Base-by-base conservation (phyloP, 2,888 invertebrate genomes). In the Thymelicus sylvestris region DNA sequence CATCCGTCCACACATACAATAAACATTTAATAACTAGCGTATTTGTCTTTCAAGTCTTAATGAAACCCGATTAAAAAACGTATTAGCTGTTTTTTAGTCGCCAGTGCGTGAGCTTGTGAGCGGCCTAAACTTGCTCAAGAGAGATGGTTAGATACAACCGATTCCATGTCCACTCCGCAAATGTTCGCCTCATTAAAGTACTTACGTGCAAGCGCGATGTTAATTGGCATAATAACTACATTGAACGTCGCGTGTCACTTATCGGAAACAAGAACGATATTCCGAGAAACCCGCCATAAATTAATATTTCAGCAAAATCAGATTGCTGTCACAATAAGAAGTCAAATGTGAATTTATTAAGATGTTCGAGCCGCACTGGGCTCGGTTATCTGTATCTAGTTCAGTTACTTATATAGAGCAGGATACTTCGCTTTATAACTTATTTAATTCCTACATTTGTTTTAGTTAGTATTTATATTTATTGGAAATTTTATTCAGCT, bases 161-260 rank as follows among this genome's bases (percentile, higher is more conserved):
- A 70, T 59, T 41, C 31, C 57, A 63, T 69, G 64, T 69, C 69
- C 48, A 69, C 55, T 47, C 55, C 52, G 47, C 69, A 69, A 69
- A 69, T 63, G 68, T 68, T 63, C 63, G n/a, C 47, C 57, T 70
- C 70, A 70, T 70, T 70, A 70, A 63, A 66, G 71, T 72, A 73
- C 73, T 73, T 76, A 77, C 74, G 68, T 69, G 65, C 59, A 69
- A 69, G 70, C 71, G 44, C 71, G 41, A 60, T 71, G 69, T 79
- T 78, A 77, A 78, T 78, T 78, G 78, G 78, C 75, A 75, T 77
- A 77, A 78, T 78, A 74, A 74, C 74, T 74, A 74, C 74, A 67
- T 73, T 70, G 61, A 68, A 38, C 50, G 62, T 79, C 74, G 79
- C 79, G 78, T 79, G 78, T 72, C 38, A 69, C 71, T 71, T 75